These are phyloP conservation scores for Candoia aspera DNA, from an alignment of 2,113 vertebrate species.

Conservation along the genomic window DNA sequence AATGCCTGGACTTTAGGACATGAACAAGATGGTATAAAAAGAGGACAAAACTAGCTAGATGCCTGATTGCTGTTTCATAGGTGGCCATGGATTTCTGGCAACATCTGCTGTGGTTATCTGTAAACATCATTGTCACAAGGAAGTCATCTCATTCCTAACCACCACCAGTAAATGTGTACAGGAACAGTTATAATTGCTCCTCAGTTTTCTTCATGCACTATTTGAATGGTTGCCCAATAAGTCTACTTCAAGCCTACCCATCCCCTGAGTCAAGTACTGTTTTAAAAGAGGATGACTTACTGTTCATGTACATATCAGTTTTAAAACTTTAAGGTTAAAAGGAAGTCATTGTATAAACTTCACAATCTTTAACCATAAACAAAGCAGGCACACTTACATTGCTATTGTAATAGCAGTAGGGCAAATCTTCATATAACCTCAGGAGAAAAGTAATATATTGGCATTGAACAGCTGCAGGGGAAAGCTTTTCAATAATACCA, in stretches of 20 bases:
- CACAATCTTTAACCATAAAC: slow-evolving; percentile 18
- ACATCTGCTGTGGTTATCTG: background rate
- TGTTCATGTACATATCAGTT: background rate
- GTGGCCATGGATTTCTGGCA: background rate
- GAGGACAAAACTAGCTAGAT: background rate
- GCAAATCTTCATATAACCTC: slow-evolving; percentile 11
- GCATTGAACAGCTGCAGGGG: background rate
- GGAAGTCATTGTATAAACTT: background rate
- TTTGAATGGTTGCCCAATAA: slow-evolving; percentile 16
- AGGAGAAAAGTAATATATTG: background rate
- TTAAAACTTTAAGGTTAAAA: slow-evolving; percentile 7
- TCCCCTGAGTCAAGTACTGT: slow-evolving; percentile 6
- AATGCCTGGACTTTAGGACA: background rate
- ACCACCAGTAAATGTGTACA: background rate
- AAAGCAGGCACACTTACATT: slow-evolving; percentile 18
- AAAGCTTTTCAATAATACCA: slow-evolving; percentile 12
- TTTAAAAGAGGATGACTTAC: slow-evolving; percentile 32
- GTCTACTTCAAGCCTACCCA: background rate
- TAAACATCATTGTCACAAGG: background rate
- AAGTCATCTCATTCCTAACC: background rate
- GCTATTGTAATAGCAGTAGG: background rate
- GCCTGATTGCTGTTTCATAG: background rate
- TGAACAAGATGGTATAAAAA: background rate
- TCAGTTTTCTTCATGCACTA: background rate
- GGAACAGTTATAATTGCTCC: background rate